Conservation (phyloP, 1,140 invertebrate genomes). For the Ruditapes philippinarum region DNA sequence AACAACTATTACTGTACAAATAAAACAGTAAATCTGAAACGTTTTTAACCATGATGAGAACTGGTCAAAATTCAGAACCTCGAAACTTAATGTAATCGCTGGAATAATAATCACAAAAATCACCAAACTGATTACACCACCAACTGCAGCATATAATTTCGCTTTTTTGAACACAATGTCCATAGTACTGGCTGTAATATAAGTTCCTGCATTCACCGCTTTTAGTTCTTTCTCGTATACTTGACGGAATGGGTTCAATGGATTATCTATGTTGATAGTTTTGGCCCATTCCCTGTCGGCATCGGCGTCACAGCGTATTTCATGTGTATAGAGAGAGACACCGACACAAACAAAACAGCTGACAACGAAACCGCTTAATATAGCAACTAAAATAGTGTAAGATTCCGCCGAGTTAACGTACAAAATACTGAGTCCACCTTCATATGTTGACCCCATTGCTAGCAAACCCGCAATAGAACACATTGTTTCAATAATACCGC, state of each 20-base stretch:
- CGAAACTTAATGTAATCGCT: slow-evolving; percentile 69
- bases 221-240: slow-evolving; percentile 78
- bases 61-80: slow-evolving; percentile 70
- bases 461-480: slow-evolving; percentile 68
- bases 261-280: slow-evolving; percentile 86
- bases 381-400: slow-evolving; percentile 58
- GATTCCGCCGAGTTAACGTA: slow-evolving; percentile 62
- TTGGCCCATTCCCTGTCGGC: slow-evolving; percentile 82
- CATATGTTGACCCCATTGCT: slow-evolving; percentile 68
- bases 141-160: slow-evolving; percentile 69
- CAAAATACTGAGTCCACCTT: slow-evolving; percentile 64
- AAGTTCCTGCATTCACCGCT: slow-evolving; percentile 25
- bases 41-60: slow-evolving; percentile 72
- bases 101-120: slow-evolving; percentile 77
- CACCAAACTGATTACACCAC: slow-evolving; percentile 68
- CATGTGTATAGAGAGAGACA: slow-evolving; percentile 62
- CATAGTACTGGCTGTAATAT: slow-evolving; percentile 43
- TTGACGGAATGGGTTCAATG: slow-evolving; percentile 83
- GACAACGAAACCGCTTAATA: slow-evolving; percentile 25
- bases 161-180: slow-evolving; percentile 73
- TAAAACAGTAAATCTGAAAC: slow-evolving; percentile 73
- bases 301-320: slow-evolving; percentile 49
- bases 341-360: slow-evolving; percentile 40
- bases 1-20: slow-evolving; percentile 74
- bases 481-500: slow-evolving; percentile 62